phyloP scores from a whole-genome alignment of 1,140 invertebrate genomes.

The Oryctes rhinoceros region DNA sequence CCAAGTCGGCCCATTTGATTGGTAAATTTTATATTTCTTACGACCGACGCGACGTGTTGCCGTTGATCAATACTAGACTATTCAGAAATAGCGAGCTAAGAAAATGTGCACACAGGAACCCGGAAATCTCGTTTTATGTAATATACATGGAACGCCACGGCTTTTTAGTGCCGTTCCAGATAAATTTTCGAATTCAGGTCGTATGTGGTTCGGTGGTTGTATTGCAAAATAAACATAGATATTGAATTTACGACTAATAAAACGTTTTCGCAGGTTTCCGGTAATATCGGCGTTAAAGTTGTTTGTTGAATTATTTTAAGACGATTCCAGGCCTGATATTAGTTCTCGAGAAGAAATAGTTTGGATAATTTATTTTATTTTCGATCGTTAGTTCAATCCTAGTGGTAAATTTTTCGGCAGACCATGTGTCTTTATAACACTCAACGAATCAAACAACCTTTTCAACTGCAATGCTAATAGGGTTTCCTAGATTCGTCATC shows the following conservation, averaged over 20 bases:
- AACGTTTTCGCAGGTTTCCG: background rate
- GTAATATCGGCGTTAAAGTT: background rate
- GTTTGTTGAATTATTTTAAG: slow-evolving; percentile 6
- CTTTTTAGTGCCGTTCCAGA: slow-evolving; percentile 23
- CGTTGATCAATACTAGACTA: background rate
- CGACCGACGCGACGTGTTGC: background rate
- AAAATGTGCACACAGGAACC: slow-evolving; percentile 5
- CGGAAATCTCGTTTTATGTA: slow-evolving; percentile 16
- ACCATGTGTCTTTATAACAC: too few relatives aligned
- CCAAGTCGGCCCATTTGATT: background rate
- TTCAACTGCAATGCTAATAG: too few relatives aligned
- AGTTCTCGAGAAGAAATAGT: too few relatives aligned
- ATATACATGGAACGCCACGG: background rate
- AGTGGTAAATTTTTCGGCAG: too few relatives aligned
- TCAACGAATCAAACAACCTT: too few relatives aligned
- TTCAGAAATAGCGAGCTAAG: background rate
- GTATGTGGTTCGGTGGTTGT: background rate
- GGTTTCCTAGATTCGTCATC: too few relatives aligned
- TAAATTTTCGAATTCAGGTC: slow-evolving; percentile 17
- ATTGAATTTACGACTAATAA: slow-evolving; percentile 29
- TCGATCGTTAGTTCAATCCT: too few relatives aligned
- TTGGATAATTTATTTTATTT: too few relatives aligned
- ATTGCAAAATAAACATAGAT: slow-evolving; percentile 3
- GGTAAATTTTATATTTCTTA: background rate
- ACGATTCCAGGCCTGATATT: too few relatives aligned